Percentiles rank a stretch among this genome's conserved stretches.
Evolutionary conservation across 2,888 invertebrate species (phyloP).

Genomic region (Lycaena phlaeas): DNA sequence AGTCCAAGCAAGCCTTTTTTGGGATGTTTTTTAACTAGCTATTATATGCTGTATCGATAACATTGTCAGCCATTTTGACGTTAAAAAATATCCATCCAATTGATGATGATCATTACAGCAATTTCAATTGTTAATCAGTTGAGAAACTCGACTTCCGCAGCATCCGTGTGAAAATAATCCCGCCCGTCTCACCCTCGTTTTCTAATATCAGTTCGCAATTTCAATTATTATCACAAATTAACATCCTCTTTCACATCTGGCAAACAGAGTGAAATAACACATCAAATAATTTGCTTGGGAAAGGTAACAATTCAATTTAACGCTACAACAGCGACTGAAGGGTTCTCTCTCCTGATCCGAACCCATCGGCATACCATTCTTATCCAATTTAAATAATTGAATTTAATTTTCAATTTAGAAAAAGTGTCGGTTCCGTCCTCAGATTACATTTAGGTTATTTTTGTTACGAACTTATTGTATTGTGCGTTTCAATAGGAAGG

Average conservation of each 20-base stretch:
- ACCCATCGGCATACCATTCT: constrained; percentile 12
- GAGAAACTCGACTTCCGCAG: neutral
- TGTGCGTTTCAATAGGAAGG: neutral
- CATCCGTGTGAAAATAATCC: neutral
- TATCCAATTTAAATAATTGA: constrained; percentile 20
- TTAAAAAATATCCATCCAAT: too few relatives aligned
- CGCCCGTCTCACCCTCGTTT: neutral
- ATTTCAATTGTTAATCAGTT: too few relatives aligned
- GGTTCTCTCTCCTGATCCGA: constrained; percentile 20
- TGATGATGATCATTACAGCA: too few relatives aligned
- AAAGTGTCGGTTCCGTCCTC: neutral
- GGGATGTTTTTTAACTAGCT: too few relatives aligned
- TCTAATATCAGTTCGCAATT: neutral
- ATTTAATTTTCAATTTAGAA: constrained; percentile 17
- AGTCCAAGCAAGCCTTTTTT: too few relatives aligned
- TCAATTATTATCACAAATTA: constrained; percentile 10
- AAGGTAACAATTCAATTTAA: constrained; percentile 55
- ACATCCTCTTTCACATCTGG: constrained; percentile 1
- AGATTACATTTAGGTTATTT: neutral
- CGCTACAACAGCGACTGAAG: constrained; percentile 28
- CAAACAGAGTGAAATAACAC: constrained; percentile 9
- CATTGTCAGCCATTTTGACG: too few relatives aligned
- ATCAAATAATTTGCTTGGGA: constrained; percentile 18
- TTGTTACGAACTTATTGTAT: neutral
- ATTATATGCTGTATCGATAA: too few relatives aligned